Evolutionary conservation across 1,140 invertebrate species (phyloP), one percentile per base, ranked within the genome.

Genomic region (Rhyacophila brunnea): DNA sequence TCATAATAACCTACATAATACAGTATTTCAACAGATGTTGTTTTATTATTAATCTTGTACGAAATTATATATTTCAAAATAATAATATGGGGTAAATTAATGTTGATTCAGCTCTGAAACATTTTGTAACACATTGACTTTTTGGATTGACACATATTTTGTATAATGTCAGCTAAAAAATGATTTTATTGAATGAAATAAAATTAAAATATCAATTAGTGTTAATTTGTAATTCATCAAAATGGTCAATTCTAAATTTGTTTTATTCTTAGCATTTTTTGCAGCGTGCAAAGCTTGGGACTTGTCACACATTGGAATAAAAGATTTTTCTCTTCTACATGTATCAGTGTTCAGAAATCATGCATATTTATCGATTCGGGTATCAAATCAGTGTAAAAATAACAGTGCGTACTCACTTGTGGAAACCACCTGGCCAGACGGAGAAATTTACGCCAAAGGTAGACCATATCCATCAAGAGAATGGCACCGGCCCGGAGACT

Each of bases 301-400:
- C 46, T 40, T 64, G 14, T 56, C 48, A 14, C 45, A 64, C 35
- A 10, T 64, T n/a, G 52, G 57, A 7, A 50, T 59, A 1, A 32
- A 23, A 34, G 46, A 60, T 7, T 64, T 59, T 56, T 40, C 52
- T 13, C 2, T 60, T n/a, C 15, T 42, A n/a, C 51, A 64, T 40
- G 42, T 60, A 1, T 51, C 51, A 2, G 36, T 56, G 20, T 64
- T 51, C 40, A 50, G 44, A 17, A 59, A 64, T 17, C 51, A 42
- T 14, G 62, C 62, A 19, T 64, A 51, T 51, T 32, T 64, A 35
- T 64, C 56, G 5, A 59, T 64, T 28, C 51, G 59, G 10, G 34
- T 57, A n/a, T 6, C 18, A 2, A 13, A 38, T 34, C 11, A 42
- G 40, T 18, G 2, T 38, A 6, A 23, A 40, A 23, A 20, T 14